Base-by-base conservation (phyloP, 2,797 vertebrate species). In the Coranthus polyacanthus region DNA sequence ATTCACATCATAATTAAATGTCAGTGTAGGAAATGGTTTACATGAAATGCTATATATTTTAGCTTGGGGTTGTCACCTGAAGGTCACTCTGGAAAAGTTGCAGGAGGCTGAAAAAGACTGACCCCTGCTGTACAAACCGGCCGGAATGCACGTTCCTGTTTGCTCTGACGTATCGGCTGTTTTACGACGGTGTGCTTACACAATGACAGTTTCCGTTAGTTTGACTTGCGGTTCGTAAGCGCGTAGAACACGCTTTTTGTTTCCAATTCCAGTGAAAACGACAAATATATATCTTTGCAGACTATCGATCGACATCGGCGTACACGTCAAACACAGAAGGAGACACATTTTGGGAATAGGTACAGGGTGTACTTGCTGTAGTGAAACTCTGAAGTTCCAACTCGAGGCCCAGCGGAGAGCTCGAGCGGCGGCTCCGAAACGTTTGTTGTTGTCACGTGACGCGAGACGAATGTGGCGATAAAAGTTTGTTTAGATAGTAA, bases 381-480 rank as follows among this genome's bases (percentile, higher is more conserved):
- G 51, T 69, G 51, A 32, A 79, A 79, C 68, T 67, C 24, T 55
- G 54, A 72, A 81, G 83, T 74, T 72, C 26, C 46, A 70, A 65
- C 70, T 70, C 68, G 82, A 89, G 89, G 90, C 91, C 90, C 89
- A 75, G 77, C 34, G 49, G 54, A 75, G 78, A 83, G 83, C 82
- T 89, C 82, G 80, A 92, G 89, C 79, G 70, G 84, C 83, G 36
- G 86, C 87, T 83, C 81, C 59, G 71, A 88, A 93, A 93, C 94
- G 93, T 95, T 95, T 94, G 94, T 95, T 95, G 92, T 95, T 93
- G 92, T 95, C 94, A 95, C 93, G 94, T 95, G 94, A 95, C 91
- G 79, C 6, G 60, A 88, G 73, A 79, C 91, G 91, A 93, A 93
- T 91, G 93, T 89, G 88, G 89, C 82, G 84, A 83, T 93, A 93